Base-by-base conservation (phyloP, 64 coral and sea anemone species). In the Exaiptasia diaphana region DNA sequence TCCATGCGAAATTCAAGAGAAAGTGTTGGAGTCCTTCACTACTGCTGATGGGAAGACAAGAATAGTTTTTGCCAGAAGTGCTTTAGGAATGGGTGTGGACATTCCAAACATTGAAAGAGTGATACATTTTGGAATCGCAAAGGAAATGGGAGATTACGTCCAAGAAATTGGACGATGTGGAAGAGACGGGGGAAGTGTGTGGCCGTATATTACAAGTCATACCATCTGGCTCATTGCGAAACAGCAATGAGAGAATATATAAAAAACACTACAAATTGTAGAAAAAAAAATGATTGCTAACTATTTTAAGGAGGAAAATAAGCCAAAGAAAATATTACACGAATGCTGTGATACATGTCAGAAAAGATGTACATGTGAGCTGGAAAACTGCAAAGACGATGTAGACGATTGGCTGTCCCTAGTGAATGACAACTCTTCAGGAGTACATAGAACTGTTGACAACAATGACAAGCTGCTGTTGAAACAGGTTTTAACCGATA, bases 141-240 rank as follows among this genome's bases (percentile, higher is more conserved):
- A 21, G 34, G 68, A 71, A 43, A 38, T 89, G 38, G 86, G 80
- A 35, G 34, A 69, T 2, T 88, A 88, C 41, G 48, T 88, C 31
- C 86, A 88, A 15, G 86, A 79, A 29, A 58, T 80, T 26, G 86
- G 75, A 53, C 53, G 86, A 41, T 74, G 75, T 64, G 86, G 86
- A 41, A 71, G 86, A 53, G 76, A 81, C 25, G 70, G 69, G 39
- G n/a, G 68, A 50, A 64, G 22, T 81, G 36, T 49, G 38, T 78
- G 9, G 86, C 50, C 14, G 38, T 84, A 34, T 84, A 73, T 39
- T 84, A 84, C n/a, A 73, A 26, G 48, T 31, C 65, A 71, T 84
- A 55, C 46, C 81, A 84, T 3, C 13, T 74, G 46, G 41, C 22
- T 15, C 15, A 32, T 26, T 74, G 81, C 38, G 81, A 84, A 14